These are phyloP conservation scores for Gephyroberyx darwinii DNA, from an alignment of 2,797 vertebrate species.

Conservation along the genomic window DNA sequence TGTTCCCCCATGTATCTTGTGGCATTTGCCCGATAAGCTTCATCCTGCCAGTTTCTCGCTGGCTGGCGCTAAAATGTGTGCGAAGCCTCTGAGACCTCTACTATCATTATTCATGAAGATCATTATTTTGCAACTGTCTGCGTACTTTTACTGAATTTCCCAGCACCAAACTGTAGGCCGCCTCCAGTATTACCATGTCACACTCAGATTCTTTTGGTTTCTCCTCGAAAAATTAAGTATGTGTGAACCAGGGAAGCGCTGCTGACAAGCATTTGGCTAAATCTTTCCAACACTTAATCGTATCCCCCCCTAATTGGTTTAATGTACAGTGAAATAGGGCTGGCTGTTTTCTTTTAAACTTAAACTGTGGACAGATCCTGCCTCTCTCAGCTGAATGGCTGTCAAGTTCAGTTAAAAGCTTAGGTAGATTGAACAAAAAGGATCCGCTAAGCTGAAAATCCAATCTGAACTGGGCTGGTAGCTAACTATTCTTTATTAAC, in stretches of 20 bases:
- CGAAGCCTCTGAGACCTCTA: slow-evolving; percentile 69
- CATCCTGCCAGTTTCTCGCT: slow-evolving; percentile 66
- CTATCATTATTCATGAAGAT: slow-evolving; percentile 76
- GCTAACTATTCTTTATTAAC: slow-evolving; percentile 67
- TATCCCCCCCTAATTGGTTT: slow-evolving; percentile 69
- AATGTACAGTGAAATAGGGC: slow-evolving; percentile 78
- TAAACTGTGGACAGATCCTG: slow-evolving; percentile 65
- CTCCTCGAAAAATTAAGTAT: slow-evolving; percentile 47
- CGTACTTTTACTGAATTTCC: slow-evolving; percentile 62
- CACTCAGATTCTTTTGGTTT: slow-evolving; percentile 56
- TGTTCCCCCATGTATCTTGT: slow-evolving; percentile 64
- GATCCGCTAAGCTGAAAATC: slow-evolving; percentile 74
- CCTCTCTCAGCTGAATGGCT: slow-evolving; percentile 57
- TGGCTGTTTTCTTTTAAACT: slow-evolving; percentile 63
- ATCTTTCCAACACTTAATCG: slow-evolving; percentile 50
- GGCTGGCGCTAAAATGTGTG: slow-evolving; percentile 68
- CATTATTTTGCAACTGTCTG: slow-evolving; percentile 74
- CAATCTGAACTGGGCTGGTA: slow-evolving; percentile 62
- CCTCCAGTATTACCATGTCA: slow-evolving; percentile 60
- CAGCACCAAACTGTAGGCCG: slow-evolving; percentile 58
- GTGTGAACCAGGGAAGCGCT: slow-evolving; percentile 51
- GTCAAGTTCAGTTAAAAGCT: slow-evolving; percentile 70
- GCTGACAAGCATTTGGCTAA: slow-evolving; percentile 63
- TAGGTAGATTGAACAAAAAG: slow-evolving; percentile 69
- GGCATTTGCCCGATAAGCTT: slow-evolving; percentile 72